Evolutionary conservation across 1,140 invertebrate species (phyloP).

Genomic region (Centruroides vittatus): DNA sequence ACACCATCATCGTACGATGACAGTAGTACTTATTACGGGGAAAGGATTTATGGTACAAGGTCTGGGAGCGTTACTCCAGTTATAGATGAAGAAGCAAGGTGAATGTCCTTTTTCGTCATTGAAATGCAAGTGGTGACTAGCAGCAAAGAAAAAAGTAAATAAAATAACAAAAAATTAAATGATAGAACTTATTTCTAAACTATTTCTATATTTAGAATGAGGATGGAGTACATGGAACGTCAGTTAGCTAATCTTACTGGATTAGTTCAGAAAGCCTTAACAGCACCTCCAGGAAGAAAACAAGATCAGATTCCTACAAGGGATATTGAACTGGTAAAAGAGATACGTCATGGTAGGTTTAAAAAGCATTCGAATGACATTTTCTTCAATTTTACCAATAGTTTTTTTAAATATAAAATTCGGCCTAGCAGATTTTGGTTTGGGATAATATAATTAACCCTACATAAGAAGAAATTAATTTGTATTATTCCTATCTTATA

Average conservation of each 20-base stretch:
- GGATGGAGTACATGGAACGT: slow-evolving; percentile 94
- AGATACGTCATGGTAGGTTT: too few relatives aligned
- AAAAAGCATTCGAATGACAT: too few relatives aligned
- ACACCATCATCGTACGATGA: slow-evolving; percentile 11
- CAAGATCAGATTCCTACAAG: slow-evolving; percentile 11
- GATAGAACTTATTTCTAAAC: too few relatives aligned
- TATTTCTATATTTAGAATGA: slow-evolving; percentile 41
- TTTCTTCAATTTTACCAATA: too few relatives aligned
- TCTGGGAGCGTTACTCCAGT: slow-evolving; percentile 70
- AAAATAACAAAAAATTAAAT: too few relatives aligned
- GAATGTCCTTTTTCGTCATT: slow-evolving; percentile 16
- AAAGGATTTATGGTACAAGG: slow-evolving; percentile 24
- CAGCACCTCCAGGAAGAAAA: slow-evolving; percentile 6
- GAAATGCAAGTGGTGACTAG: too few relatives aligned
- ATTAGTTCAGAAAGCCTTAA: slow-evolving; percentile 83
- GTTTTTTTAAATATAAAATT: too few relatives aligned
- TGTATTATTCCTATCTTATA: too few relatives aligned
- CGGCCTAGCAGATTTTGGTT: too few relatives aligned
- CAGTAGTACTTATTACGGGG: slow-evolving; percentile 11
- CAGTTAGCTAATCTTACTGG: slow-evolving; percentile 92
- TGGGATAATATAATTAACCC: too few relatives aligned
- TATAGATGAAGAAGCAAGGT: slow-evolving; percentile 75
- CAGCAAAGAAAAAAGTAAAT: too few relatives aligned
- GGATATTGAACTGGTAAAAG: slow-evolving; percentile 3
- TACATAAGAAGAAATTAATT: too few relatives aligned